phyloP scores from a whole-genome alignment of 2,797 vertebrate species.

The Gastrophryne carolinensis region DNA sequence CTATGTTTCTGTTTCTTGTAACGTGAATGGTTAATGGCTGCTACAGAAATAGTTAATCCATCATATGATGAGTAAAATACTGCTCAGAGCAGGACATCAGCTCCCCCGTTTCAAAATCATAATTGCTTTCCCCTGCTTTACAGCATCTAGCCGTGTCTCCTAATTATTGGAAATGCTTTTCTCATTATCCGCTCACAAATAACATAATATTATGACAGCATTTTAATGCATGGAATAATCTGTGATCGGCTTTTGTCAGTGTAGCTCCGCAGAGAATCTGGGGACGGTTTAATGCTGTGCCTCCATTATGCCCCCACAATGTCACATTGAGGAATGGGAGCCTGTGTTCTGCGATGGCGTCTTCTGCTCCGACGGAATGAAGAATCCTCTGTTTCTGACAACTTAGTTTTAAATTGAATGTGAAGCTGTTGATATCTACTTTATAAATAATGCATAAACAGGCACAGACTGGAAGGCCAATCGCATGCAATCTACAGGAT shows the following conservation, averaged over 20 bases:
- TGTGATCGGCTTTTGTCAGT: slow-evolving; percentile 51
- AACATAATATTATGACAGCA: slow-evolving; percentile 65
- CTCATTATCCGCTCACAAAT: slow-evolving; percentile 62
- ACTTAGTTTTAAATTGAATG: not conserved
- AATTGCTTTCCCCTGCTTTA: slow-evolving; percentile 67
- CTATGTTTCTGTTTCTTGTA: too few relatives aligned
- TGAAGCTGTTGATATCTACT: not conserved
- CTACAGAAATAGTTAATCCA: slow-evolving; percentile 13
- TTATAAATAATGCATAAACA: not conserved
- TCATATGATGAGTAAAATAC: not conserved
- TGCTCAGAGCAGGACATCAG: slow-evolving; percentile 4
- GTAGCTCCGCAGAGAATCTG: slow-evolving; percentile 10
- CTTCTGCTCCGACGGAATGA: not conserved
- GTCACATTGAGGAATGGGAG: slow-evolving; percentile 2
- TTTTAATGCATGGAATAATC: slow-evolving; percentile 60
- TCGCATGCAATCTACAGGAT: not conserved
- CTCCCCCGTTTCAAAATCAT: slow-evolving; percentile 57
- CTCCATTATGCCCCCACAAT: not conserved
- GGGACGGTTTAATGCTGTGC: not conserved
- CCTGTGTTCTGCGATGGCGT: not conserved
- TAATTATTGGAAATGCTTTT: slow-evolving; percentile 65
- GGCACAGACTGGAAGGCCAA: not conserved
- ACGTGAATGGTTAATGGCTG: too few relatives aligned
- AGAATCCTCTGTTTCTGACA: not conserved
- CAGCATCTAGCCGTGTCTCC: slow-evolving; percentile 55